phyloP scores from a whole-genome alignment of 2,797 vertebrate genomes.

The Channallabes apus region DNA sequence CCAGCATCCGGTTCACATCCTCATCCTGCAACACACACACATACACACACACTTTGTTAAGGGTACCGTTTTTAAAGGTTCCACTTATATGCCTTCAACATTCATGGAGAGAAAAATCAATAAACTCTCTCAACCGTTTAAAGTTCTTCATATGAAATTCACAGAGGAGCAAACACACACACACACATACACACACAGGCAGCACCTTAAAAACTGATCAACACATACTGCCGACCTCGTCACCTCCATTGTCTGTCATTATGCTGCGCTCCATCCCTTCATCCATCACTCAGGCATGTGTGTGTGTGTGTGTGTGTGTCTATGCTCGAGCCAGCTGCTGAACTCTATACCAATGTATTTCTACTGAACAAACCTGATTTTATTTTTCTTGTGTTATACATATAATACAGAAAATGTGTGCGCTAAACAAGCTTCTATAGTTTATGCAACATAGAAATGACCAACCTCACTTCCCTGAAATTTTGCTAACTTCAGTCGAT shows the following conservation, averaged over 20 bases:
- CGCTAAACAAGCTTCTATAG: too few relatives aligned
- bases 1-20: conserved; percentile 88
- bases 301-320: background rate
- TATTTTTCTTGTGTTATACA: too few relatives aligned
- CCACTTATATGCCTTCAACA: conserved; percentile 12
- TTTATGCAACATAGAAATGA: too few relatives aligned
- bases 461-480: too few relatives aligned
- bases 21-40: conserved; percentile 75
- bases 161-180: background rate
- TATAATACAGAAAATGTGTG: too few relatives aligned
- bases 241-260: conserved; percentile 58
- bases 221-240: conserved; percentile 52
- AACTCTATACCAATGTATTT: conserved; percentile 63
- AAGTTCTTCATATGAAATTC: conserved; percentile 10
- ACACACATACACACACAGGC: background rate
- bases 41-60: conserved; percentile 8
- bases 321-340: conserved; percentile 57
- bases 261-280: conserved; percentile 58
- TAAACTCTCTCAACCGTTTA: background rate
- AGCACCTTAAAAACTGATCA: conserved; percentile 24
- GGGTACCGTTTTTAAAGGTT: background rate
- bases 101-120: conserved; percentile 1
- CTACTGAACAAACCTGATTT: too few relatives aligned
- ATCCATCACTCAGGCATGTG: conserved; percentile 66
- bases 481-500: too few relatives aligned